Percentiles rank a stretch among this genome's conserved stretches.
These are phyloP conservation scores for Xestobium rufovillosum DNA, from an alignment of 2,888 invertebrate species.

Conservation along the genomic window DNA sequence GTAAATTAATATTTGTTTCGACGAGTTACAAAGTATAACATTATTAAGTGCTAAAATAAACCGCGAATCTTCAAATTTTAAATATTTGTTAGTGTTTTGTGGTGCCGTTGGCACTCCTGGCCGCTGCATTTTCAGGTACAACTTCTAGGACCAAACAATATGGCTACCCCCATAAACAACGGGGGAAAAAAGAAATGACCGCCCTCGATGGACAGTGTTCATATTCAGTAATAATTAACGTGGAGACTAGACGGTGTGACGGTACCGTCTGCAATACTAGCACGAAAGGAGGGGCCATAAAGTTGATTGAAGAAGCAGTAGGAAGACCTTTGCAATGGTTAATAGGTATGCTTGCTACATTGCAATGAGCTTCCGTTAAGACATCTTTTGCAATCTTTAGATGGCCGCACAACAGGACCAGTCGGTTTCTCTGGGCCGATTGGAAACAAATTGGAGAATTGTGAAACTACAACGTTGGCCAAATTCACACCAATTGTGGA, in stretches of 20 bases:
- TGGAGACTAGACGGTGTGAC: constrained; percentile 25
- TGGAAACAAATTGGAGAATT: constrained; percentile 22
- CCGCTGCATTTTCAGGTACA: too few species aligned
- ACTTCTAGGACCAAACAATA: too few species aligned
- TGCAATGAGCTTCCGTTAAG: constrained; percentile 25
- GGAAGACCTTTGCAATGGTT: constrained; percentile 25
- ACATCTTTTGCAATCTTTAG: too few species aligned
- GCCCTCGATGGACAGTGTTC: too few species aligned
- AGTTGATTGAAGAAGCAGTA: constrained; percentile 20
- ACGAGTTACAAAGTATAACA: too few species aligned
- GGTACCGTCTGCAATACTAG: constrained; percentile 26
- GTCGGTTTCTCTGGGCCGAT: constrained; percentile 24
- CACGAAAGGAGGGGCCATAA: constrained; percentile 22
- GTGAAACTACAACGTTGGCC: constrained; percentile 17
- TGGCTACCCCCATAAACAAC: constrained; percentile 8
- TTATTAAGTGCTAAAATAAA: too few species aligned
- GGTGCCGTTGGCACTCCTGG: too few species aligned
- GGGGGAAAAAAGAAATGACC: constrained; percentile 6
- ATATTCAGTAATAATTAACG: too few species aligned
- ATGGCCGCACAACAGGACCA: constrained; percentile 27
- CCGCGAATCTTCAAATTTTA: constrained; percentile 19
- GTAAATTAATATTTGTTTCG: too few species aligned
- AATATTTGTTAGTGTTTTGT: constrained; percentile 10
- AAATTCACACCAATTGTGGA: too few species aligned
- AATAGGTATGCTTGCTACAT: constrained; percentile 24